A percentile compares a stretch with the other conserved stretches of the same genome.
These are phyloP conservation scores for Mythimna ferrago DNA, from an alignment of 2,888 invertebrate genomes.

Conservation along the genomic window DNA sequence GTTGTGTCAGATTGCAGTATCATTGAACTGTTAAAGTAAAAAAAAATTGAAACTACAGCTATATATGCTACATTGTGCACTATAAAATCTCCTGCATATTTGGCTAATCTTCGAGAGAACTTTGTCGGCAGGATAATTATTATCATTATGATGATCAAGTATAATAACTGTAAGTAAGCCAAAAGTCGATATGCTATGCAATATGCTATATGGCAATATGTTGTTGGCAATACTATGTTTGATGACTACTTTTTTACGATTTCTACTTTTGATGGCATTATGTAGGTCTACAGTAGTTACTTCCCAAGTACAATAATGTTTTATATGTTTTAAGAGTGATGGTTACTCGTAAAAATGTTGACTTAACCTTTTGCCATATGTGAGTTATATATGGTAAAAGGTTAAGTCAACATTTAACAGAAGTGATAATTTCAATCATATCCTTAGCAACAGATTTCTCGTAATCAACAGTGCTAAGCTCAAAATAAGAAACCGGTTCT, in stretches of 20 bases:
- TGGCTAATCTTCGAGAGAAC: too few species aligned
- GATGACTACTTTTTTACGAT: too few species aligned
- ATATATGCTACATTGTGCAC: too few species aligned
- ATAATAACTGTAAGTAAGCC: background rate
- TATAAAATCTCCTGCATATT: too few species aligned
- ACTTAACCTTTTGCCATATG: background rate
- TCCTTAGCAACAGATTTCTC: constrained; percentile 30
- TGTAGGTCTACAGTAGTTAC: background rate
- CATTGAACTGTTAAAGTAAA: too few species aligned
- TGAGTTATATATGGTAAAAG: too few species aligned
- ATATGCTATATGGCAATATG: too few species aligned
- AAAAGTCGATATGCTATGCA: too few species aligned
- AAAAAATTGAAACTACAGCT: too few species aligned
- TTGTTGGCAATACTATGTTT: background rate
- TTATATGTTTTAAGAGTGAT: background rate
- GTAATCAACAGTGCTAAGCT: constrained; percentile 19
- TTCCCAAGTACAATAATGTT: background rate
- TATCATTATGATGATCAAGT: background rate
- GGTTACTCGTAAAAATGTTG: background rate
- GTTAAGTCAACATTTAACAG: too few species aligned
- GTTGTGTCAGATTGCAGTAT: too few species aligned
- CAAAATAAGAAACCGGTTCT: constrained; percentile 35
- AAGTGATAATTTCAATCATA: background rate
- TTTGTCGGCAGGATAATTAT: too few species aligned
- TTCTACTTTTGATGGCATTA: background rate